A percentile compares a stretch with the other conserved stretches of the same genome.
These are phyloP conservation scores for Sylvilagus bachmani DNA, from an alignment of 2,113 vertebrate species.

Conservation along the genomic window DNA sequence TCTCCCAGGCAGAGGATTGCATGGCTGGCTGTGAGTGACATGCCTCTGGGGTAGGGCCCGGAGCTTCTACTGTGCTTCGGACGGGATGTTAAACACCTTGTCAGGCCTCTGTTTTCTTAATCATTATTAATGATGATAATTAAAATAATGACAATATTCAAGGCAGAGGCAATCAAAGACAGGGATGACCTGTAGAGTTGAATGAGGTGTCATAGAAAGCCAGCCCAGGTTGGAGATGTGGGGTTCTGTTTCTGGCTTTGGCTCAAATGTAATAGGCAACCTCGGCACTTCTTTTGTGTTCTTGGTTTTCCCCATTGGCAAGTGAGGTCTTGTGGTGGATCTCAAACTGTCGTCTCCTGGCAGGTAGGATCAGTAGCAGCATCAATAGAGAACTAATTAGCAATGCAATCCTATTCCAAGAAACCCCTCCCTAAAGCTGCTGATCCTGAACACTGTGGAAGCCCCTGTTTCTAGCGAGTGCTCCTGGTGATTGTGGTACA, in stretches of 20 bases:
- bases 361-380: not conserved
- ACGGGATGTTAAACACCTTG: constrained; percentile 56
- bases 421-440: accelerated
- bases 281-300: not conserved
- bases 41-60: not conserved
- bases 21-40: not conserved
- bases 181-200: accelerated
- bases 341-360: not conserved
- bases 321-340: not conserved
- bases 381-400: not conserved
- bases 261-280: not conserved
- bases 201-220: not conserved
- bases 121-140: constrained; percentile 67
- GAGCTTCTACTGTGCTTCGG: constrained; percentile 23
- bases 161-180: not conserved
- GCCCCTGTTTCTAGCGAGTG: not conserved
- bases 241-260: not conserved
- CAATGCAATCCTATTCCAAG: not conserved
- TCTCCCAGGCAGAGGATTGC: not conserved
- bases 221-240: not conserved
- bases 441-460: not conserved
- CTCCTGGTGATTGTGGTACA: not conserved
- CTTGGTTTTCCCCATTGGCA: not conserved
- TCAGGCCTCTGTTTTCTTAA: constrained; percentile 63
- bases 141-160: constrained; percentile 61